These are phyloP conservation scores for Elgonia sp. DNA, from an alignment of 2,888 invertebrate species.

Conservation along the genomic window DNA sequence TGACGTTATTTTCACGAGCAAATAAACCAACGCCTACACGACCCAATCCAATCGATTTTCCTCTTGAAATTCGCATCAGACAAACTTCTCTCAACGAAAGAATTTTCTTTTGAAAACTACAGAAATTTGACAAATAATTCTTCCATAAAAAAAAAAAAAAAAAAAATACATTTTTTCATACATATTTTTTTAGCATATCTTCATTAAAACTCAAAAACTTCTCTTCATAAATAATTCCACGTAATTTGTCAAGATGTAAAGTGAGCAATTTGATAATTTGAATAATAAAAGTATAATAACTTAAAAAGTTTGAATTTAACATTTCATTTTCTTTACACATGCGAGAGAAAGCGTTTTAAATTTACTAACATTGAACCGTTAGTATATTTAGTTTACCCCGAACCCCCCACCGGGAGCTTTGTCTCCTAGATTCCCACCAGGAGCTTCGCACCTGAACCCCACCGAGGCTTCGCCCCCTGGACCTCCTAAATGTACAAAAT, in stretches of 20 bases:
- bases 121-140: neutral
- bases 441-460: no score
- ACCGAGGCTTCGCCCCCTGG: no score
- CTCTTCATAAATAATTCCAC: slow-evolving; percentile 49
- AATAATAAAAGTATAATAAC: slow-evolving; percentile 62
- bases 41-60: slow-evolving; percentile 46
- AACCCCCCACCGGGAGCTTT: no score
- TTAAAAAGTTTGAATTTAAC: no score
- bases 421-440: no score
- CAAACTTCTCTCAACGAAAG: neutral
- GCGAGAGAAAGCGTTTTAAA: no score
- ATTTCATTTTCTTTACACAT: no score
- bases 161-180: neutral
- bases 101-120: neutral
- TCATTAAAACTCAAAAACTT: neutral
- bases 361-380: no score
- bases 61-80: slow-evolving; percentile 36
- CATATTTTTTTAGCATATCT: slow-evolving; percentile 13
- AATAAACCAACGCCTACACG: slow-evolving; percentile 81
- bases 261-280: slow-evolving; percentile 64
- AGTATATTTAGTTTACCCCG: no score
- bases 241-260: slow-evolving; percentile 56
- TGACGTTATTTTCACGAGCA: slow-evolving; percentile 83
- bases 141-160: neutral
- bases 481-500: no score